Base-by-base conservation (phyloP, 2,888 invertebrate species). In the Thumatha senex region DNA sequence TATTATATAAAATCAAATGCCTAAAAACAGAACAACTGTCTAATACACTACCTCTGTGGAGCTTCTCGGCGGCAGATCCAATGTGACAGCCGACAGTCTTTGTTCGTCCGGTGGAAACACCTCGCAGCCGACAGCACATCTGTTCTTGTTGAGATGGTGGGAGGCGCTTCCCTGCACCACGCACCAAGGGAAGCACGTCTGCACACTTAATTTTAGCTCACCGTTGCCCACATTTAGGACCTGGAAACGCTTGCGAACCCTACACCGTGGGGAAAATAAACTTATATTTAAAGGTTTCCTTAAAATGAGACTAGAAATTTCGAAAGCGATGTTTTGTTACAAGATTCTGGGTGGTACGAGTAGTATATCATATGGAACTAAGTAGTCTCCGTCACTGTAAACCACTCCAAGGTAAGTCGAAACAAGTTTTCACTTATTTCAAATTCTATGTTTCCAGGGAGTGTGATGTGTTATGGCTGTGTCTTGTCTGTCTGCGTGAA, bases 221-320 rank as follows among this genome's bases (percentile, higher is more conserved):
- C 81, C 83, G 33, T 61, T 67, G 18, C 85, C 84, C 1, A 74
- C 63, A 69, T 88, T 87, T 47, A 63, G 61, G 0, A 80, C 50
- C 9, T 51, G 64, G 49, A 86, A 72, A 0, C 64, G 72, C 53
- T 84, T 86, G 39, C 85, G 82, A 1, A 84, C 67, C 62, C 86
- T 87, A 49, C n/a, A n/a, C n/a, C n/a, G n/a, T n/a, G n/a, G n/a
- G n/a, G n/a, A n/a, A n/a, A n/a, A n/a, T 2, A 8, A 5, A 13
- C 9, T n/a, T 8, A n/a, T 46, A 13, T 5, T 12, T 35, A n/a
- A 41, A 30, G 1, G 15, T 24, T 43, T n/a, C 80, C 84, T 82
- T 75, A 33, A 80, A 13, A 36, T 9, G 1, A 13, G 2, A 4
- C 5, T 12, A 35, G 13, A 13, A 36, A 9, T 10, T 10, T 14